Conservation (phyloP, 2,113 vertebrate species). For the Crotalus helleri region DNA sequence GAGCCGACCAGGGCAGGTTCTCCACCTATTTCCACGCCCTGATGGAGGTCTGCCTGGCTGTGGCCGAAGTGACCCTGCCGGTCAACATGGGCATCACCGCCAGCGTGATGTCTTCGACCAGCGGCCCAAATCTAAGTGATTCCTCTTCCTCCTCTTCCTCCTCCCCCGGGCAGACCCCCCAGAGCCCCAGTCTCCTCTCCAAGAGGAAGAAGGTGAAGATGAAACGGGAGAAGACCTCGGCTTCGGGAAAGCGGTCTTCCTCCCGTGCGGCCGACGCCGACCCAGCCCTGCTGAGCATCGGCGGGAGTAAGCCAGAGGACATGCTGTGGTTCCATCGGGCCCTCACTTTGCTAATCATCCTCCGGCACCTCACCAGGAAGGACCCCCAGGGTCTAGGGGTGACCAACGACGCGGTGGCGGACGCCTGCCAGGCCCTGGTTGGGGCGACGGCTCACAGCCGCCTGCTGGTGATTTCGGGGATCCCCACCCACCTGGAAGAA, state of each 20-base stretch:
- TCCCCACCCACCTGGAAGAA: slow-evolving; percentile 95
- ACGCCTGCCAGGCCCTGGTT: slow-evolving; percentile 92
- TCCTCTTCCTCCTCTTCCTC: slow-evolving; percentile 93
- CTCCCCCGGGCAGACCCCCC: slow-evolving; percentile 93
- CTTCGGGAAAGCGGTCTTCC: slow-evolving; percentile 79
- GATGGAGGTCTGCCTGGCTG: slow-evolving; percentile 93
- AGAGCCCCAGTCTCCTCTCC: slow-evolving; percentile 93
- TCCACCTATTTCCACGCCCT: slow-evolving; percentile 95
- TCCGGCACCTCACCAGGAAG: slow-evolving; percentile 89
- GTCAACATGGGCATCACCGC: slow-evolving; percentile 85
- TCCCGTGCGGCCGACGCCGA: slow-evolving; percentile 77
- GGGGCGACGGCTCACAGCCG: slow-evolving; percentile 90
- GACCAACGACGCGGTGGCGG: slow-evolving; percentile 88
- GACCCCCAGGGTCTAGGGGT: slow-evolving; percentile 91
- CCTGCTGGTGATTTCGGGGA: slow-evolving; percentile 91
- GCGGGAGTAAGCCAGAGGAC: slow-evolving; percentile 93
- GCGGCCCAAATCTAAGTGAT: slow-evolving; percentile 89
- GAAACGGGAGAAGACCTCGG: slow-evolving; percentile 88
- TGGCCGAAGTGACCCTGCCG: slow-evolving; percentile 92
- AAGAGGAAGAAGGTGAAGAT: slow-evolving; percentile 98
- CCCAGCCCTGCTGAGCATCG: slow-evolving; percentile 81
- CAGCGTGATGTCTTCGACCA: slow-evolving; percentile 81
- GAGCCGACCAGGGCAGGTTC: slow-evolving; percentile 87
- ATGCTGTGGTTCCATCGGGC: slow-evolving; percentile 98
- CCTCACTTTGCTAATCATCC: slow-evolving; percentile 92